A percentile compares a stretch with the other conserved stretches of the same genome.
Conservation (phyloP, 2,888 invertebrate genomes). For the Microchrysa polita region DNA sequence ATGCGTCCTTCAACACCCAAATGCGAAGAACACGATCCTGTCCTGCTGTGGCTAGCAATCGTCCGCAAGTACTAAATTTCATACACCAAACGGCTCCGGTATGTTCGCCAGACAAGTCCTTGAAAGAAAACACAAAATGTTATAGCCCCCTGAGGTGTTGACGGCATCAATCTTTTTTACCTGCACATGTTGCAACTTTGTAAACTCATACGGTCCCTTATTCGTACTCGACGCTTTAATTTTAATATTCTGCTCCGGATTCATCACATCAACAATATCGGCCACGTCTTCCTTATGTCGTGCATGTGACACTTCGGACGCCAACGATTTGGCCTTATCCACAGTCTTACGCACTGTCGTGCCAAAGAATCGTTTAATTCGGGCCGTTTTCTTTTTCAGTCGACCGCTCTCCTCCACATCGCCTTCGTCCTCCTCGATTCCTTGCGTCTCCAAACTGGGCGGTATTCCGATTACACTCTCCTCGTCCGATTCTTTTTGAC, state of each 20-base stretch:
- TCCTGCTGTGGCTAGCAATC: conserved; percentile 95
- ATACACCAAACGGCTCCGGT: conserved; percentile 98
- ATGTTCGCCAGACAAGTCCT: conserved; percentile 84
- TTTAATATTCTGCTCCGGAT: conserved; percentile 83
- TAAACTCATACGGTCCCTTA: conserved; percentile 97
- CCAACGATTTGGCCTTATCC: conserved; percentile 88
- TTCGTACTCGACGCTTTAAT: conserved; percentile 95
- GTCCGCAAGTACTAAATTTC: conserved; percentile 96
- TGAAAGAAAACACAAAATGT: conserved; percentile 40
- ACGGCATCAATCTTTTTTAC: conserved; percentile 60
- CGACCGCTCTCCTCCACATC: conserved; percentile 64
- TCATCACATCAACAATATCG: conserved; percentile 83
- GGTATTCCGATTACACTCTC: conserved; percentile 74
- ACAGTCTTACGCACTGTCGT: conserved; percentile 91
- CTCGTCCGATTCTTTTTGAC: conserved; percentile 81
- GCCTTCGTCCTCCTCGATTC: conserved; percentile 63
- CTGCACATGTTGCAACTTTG: conserved; percentile 88
- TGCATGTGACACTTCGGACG: conserved; percentile 89
- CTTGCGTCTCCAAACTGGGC: conserved; percentile 61
- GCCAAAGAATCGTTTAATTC: conserved; percentile 83
- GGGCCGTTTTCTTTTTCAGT: conserved; percentile 66
- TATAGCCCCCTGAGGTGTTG: neutral
- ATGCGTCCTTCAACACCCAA: conserved; percentile 93
- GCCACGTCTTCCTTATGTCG: conserved; percentile 86
- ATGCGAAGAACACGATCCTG: conserved; percentile 94